Evolutionary conservation across 2,797 vertebrate genomes (phyloP), one percentile per base, ranked within the genome.

Genomic region (Manis pentadactyla): DNA sequence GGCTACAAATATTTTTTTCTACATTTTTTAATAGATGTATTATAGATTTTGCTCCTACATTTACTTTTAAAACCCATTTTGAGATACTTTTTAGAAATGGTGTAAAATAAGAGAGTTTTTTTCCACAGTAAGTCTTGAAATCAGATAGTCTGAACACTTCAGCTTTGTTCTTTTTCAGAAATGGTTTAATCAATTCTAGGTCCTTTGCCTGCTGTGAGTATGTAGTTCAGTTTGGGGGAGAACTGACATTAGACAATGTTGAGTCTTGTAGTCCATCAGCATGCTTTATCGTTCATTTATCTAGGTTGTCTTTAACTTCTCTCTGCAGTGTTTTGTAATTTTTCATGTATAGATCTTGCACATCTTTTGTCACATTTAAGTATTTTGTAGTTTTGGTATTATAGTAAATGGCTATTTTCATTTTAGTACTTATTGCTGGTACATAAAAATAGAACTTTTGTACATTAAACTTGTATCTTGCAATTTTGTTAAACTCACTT

Each of bases 381-480:
- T 75, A 18, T 66, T 68, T 95, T 19, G 1, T 57, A 53, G 55
- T 49, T 86, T 81, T 87, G 46, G 79, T 81, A 49, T 59, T 83
- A 59, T 2, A 66, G 14, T 77, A 84, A 90, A 66, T 61, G 61
- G 15, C 63, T 73, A 4, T 39, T 83, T 51, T 74, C 31, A 66
- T 63, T 61, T 90, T 69, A 57, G 57, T 42, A 57, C 74, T 82
- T 49, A 25, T 87, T 79, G 46, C 55, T 63, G 61, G 46, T 79
- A 29, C 42, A 23, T 59, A 95, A 66, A 95, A 87, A 49, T 82
- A 87, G 19, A 66, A 57, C 39, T 92, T 86, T 86, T 86, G 7
- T 68, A 77, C 61, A 49, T 74, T 87, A 39, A 93, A 68, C n/a
- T 61, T 61, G 4, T 75, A 31, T 68, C 31, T 23, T 51, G 7